These are phyloP conservation scores for Ostrea denselamellosa DNA, from an alignment of 1,140 invertebrate genomes.

Conservation along the genomic window DNA sequence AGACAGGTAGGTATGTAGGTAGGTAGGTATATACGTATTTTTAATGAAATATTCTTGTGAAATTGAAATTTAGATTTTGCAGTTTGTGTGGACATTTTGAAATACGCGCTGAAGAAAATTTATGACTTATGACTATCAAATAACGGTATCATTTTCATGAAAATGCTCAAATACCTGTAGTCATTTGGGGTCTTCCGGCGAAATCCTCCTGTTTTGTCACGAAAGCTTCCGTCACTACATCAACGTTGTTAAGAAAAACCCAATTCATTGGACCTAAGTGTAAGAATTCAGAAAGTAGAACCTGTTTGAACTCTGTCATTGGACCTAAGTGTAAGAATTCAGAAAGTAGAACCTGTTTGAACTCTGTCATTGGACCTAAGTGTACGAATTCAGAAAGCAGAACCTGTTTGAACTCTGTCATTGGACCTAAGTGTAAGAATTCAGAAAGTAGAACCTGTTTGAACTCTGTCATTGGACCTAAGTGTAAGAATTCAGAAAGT, in stretches of 20 bases:
- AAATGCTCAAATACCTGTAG: background rate
- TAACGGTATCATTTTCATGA: too few species aligned
- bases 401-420: too few species aligned
- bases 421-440: conserved; percentile 23
- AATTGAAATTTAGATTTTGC: background rate
- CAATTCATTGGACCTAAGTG: conserved; percentile 32
- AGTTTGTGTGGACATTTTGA: background rate
- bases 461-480: conserved; percentile 46
- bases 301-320: too few species aligned
- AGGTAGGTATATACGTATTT: background rate
- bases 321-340: conserved; percentile 25
- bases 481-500: too few species aligned
- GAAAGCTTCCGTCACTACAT: conserved; percentile 40
- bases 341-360: too few species aligned
- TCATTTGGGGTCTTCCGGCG: conserved; percentile 26
- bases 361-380: conserved; percentile 44
- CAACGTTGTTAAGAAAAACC: conserved; percentile 46
- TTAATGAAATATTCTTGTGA: background rate
- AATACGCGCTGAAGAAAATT: too few species aligned
- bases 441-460: too few species aligned
- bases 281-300: too few species aligned
- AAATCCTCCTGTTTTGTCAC: conserved; percentile 47
- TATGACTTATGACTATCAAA: too few species aligned
- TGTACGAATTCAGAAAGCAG: too few species aligned
- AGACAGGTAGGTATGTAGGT: background rate